phyloP scores from a whole-genome alignment of 2,113 vertebrate species.

The Vulpes ferrilata region DNA sequence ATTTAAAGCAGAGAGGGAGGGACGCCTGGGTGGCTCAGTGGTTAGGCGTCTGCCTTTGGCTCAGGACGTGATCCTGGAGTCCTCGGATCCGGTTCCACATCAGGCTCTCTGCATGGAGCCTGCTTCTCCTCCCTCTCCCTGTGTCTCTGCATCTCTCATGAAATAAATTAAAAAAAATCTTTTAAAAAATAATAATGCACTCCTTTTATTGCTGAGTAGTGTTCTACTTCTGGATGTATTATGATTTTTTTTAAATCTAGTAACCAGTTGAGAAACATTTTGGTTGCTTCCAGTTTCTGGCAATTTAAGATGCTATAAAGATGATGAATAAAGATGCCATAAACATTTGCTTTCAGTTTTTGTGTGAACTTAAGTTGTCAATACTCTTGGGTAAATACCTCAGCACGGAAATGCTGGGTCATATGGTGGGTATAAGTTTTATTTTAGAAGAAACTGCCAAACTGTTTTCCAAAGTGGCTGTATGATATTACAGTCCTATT shows the following conservation, averaged over 20 bases:
- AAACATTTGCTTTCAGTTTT: constrained; percentile 7
- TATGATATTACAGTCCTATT: not conserved
- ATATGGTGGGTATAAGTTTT: not conserved
- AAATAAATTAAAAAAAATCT: too few relatives aligned
- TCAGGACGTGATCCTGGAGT: too few relatives aligned
- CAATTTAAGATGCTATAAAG: not conserved
- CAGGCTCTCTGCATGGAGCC: too few relatives aligned
- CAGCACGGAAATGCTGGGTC: not conserved
- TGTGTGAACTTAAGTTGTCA: not conserved
- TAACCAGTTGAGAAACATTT: not conserved
- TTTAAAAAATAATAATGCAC: too few relatives aligned
- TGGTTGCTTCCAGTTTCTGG: not conserved
- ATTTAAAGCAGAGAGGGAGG: not conserved
- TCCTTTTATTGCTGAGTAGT: not conserved
- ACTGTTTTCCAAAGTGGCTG: not conserved
- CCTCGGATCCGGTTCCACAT: too few relatives aligned
- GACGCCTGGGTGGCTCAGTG: too few relatives aligned
- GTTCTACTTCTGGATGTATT: not conserved
- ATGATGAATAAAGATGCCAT: not conserved
- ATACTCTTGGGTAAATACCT: not conserved
- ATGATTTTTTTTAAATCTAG: not conserved
- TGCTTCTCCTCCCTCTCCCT: too few relatives aligned
- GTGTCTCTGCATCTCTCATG: too few relatives aligned
- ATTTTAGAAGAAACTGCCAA: not conserved
- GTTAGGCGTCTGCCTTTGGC: too few relatives aligned